Evolutionary conservation across 2,113 vertebrate genomes (phyloP).

Genomic region (Pithys albifrons): DNA sequence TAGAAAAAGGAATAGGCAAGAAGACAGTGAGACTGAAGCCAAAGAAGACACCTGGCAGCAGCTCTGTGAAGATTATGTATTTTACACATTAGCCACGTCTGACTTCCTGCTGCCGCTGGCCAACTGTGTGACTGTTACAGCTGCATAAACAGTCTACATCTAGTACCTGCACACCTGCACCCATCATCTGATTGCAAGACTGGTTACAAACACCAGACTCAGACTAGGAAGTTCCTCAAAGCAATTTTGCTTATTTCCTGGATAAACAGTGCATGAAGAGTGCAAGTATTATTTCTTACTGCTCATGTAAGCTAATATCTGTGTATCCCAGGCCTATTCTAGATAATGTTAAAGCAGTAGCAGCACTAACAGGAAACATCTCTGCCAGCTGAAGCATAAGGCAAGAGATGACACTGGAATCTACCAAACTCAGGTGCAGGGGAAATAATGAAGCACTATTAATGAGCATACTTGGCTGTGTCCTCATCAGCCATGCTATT

Average conservation of each 20-base stretch:
- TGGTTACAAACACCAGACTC: background rate
- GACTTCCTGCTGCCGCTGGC: background rate
- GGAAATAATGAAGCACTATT: background rate
- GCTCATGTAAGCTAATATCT: background rate
- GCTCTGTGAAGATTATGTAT: background rate
- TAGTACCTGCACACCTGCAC: background rate
- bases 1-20: slow-evolving; percentile 12
- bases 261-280: background rate
- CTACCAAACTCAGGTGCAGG: background rate
- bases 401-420: background rate
- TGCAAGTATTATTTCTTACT: background rate
- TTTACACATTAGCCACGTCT: background rate
- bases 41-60: slow-evolving; percentile 45
- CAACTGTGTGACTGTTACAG: background rate
- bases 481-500: background rate
- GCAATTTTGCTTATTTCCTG: background rate
- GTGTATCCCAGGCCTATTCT: background rate
- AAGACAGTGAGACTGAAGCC: background rate
- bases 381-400: background rate
- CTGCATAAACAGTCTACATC: slow-evolving; percentile 18
- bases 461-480: background rate
- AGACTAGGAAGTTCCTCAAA: background rate
- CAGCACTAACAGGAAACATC: background rate
- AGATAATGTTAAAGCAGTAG: background rate
- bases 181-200: background rate